phyloP scores from a whole-genome alignment of 1,140 invertebrate genomes.

The Ceratosolen fusciceps region DNA sequence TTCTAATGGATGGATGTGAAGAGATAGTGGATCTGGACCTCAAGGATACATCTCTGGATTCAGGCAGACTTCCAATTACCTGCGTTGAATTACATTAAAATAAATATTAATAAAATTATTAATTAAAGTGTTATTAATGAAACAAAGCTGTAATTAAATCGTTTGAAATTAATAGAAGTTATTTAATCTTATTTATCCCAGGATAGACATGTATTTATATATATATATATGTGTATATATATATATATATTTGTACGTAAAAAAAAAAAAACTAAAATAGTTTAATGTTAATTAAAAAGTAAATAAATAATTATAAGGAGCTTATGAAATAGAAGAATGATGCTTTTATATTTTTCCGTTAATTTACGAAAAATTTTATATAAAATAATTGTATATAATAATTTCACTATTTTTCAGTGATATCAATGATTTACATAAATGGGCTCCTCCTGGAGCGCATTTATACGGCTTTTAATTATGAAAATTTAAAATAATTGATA shows the following conservation, averaged over 20 bases:
- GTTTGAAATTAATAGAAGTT: constrained; percentile 12
- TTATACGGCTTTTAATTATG: background rate
- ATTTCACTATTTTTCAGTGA: constrained; percentile 16
- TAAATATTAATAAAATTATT: constrained; percentile 10
- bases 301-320: constrained; percentile 31
- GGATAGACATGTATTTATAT: constrained; percentile 12
- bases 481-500: constrained; percentile 17
- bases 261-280: constrained; percentile 7
- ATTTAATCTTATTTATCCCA: constrained; percentile 24
- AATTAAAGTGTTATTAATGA: background rate
- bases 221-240: too few relatives aligned
- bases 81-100: constrained; percentile 52
- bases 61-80: constrained; percentile 53
- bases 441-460: constrained; percentile 16
- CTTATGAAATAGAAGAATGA: constrained; percentile 44
- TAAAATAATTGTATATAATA: constrained; percentile 45
- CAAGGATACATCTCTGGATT: constrained; percentile 54
- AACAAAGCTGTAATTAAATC: constrained; percentile 20
- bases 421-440: constrained; percentile 28
- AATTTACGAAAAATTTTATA: constrained; percentile 47
- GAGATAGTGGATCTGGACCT: constrained; percentile 53
- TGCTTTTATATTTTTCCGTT: constrained; percentile 44
- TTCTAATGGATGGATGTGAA: constrained; percentile 48
- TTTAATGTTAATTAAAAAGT: constrained; percentile 6
- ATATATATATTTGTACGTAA: too few relatives aligned